phyloP scores from a whole-genome alignment of 2,888 invertebrate genomes.

The Pristionchus arcanus region DNA sequence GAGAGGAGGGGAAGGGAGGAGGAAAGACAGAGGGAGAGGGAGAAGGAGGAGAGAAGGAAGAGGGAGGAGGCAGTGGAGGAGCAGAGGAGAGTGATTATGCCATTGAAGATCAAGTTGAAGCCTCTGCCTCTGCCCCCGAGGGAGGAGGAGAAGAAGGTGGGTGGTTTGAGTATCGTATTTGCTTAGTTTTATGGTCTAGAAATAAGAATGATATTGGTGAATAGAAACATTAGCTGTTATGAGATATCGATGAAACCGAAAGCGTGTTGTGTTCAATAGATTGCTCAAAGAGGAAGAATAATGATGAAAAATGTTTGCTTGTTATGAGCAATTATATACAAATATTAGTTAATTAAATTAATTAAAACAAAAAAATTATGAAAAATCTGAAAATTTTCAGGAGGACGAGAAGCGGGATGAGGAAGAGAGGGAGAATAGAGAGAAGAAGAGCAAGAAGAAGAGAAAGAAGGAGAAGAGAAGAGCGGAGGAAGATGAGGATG shows the following conservation, averaged over 20 bases:
- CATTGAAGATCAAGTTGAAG: conserved; percentile 34
- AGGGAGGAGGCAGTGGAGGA: conserved; percentile 5
- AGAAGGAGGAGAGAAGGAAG: not conserved
- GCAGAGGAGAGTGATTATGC: not conserved
- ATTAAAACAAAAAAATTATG: not conserved
- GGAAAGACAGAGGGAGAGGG: conserved; percentile 25
- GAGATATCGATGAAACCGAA: no score
- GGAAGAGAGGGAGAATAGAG: not conserved
- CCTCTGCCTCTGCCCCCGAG: not conserved
- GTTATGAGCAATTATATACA: no score
- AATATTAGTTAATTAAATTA: no score
- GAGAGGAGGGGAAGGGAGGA: conserved; percentile 14
- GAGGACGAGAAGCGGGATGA: not conserved
- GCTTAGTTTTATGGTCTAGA: no score
- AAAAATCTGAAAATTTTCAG: not conserved
- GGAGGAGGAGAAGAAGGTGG: not conserved
- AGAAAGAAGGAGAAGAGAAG: conserved; percentile 43
- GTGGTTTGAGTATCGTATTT: no score
- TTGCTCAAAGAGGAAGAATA: no score
- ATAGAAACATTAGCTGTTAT: no score
- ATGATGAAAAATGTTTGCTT: no score
- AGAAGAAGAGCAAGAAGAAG: conserved; percentile 37
- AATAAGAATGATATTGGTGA: no score
- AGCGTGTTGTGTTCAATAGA: no score
- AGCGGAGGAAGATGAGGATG: not conserved